A percentile compares a stretch with the other conserved stretches of the same genome.
phyloP scores from a whole-genome alignment of 1,140 invertebrate genomes.

The Muscidifurax raptorellus region DNA sequence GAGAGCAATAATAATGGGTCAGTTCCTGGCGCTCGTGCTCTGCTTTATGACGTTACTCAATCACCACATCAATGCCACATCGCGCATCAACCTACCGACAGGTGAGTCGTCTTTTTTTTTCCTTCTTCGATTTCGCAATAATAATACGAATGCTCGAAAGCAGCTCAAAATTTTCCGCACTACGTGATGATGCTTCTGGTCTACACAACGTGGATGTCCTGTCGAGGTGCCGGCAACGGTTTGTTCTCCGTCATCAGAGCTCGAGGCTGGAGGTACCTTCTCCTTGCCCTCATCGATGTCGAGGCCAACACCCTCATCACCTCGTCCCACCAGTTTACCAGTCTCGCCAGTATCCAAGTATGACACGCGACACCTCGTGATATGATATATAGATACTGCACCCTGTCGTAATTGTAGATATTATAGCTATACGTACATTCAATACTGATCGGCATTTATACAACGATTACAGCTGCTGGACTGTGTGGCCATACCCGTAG shows the following conservation, averaged over 20 bases:
- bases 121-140: neutral
- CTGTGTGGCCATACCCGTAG: constrained; percentile 90
- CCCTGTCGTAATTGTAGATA: too few relatives aligned
- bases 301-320: constrained; percentile 86
- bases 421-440: too few relatives aligned
- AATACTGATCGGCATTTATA: neutral
- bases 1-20: constrained; percentile 85
- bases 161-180: constrained; percentile 87
- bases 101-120: constrained; percentile 68
- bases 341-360: constrained; percentile 80
- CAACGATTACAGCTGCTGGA: constrained; percentile 84
- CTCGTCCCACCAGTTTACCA: constrained; percentile 83
- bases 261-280: constrained; percentile 84
- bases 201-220: constrained; percentile 85
- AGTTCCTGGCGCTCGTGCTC: constrained; percentile 84
- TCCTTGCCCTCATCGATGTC: constrained; percentile 87
- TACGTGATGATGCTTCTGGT: constrained; percentile 86
- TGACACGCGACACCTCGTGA: neutral
- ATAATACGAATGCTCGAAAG: constrained; percentile 35
- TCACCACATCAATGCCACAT: constrained; percentile 82
- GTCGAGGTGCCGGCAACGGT: constrained; percentile 79
- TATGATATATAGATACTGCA: too few relatives aligned
- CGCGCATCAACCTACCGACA: constrained; percentile 83
- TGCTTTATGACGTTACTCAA: constrained; percentile 86
- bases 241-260: constrained; percentile 81